phyloP scores from a whole-genome alignment of 2,888 invertebrate genomes.

The Selenia dentaria region DNA sequence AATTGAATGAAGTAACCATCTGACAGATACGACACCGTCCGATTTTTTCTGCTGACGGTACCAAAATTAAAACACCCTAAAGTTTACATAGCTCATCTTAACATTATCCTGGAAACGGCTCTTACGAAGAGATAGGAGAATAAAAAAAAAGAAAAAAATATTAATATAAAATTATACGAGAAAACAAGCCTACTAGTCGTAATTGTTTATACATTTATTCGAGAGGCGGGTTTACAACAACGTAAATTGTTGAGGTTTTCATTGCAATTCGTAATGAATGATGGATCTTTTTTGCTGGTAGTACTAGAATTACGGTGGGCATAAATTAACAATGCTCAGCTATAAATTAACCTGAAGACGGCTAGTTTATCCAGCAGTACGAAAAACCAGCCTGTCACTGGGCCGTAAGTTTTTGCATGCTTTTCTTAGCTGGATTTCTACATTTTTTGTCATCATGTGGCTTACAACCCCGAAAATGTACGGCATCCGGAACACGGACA shows the following conservation, averaged over 20 bases:
- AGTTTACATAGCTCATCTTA: too few species aligned
- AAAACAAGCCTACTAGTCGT: too few species aligned
- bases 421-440: background rate
- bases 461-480: background rate
- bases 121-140: too few species aligned
- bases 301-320: constrained; percentile 25
- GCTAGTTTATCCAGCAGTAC: constrained; percentile 8
- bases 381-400: constrained; percentile 6
- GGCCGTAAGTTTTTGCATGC: constrained; percentile 14
- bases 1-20: too few species aligned
- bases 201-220: too few species aligned
- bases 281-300: constrained; percentile 28
- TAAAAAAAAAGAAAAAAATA: too few species aligned
- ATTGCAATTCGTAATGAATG: too few species aligned
- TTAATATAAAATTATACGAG: too few species aligned
- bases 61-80: constrained; percentile 28
- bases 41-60: constrained; percentile 29
- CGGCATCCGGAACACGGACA: background rate
- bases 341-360: constrained; percentile 28
- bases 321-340: constrained; percentile 33
- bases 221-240: too few species aligned
- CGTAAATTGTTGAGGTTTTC: too few species aligned
- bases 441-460: background rate
- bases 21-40: too few species aligned
- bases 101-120: too few species aligned